These are phyloP conservation scores for Lochmaea capreae DNA, from an alignment of 2,888 invertebrate genomes.

Conservation along the genomic window DNA sequence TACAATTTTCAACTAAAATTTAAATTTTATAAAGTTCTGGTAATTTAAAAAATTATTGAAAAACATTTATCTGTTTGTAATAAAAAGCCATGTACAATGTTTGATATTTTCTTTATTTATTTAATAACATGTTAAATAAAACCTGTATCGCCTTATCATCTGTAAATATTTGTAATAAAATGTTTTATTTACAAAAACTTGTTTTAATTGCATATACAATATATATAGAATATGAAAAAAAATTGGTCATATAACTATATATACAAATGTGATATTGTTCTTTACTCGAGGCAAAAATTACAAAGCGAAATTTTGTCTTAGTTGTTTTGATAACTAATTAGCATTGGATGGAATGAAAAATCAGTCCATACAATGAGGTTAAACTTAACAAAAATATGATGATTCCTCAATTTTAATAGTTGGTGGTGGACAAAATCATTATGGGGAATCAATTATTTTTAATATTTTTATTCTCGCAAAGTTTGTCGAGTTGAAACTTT, in stretches of 20 bases:
- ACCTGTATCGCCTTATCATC: conserved; percentile 14
- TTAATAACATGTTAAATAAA: conserved; percentile 17
- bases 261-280: neutral
- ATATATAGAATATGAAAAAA: conserved; percentile 31
- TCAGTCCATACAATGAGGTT: neutral
- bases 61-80: conserved; percentile 7
- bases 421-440: too few species aligned
- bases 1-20: too few species aligned
- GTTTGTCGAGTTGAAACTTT: too few species aligned
- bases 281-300: neutral
- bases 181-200: conserved; percentile 32
- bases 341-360: neutral
- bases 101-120: conserved; percentile 28
- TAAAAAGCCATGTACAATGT: conserved; percentile 18
- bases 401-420: too few species aligned
- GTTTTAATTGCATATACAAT: conserved; percentile 37
- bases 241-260: neutral
- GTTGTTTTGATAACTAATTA: neutral
- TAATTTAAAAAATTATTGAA: neutral
- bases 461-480: too few species aligned
- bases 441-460: too few species aligned
- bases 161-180: conserved; percentile 42
- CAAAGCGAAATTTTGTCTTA: conserved; percentile 1
- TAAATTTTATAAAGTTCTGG: neutral
- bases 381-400: too few species aligned